A percentile compares a stretch with the other conserved stretches of the same genome.
Conservation (phyloP, 2,113 vertebrate genomes). For the Trogon surrucura region DNA sequence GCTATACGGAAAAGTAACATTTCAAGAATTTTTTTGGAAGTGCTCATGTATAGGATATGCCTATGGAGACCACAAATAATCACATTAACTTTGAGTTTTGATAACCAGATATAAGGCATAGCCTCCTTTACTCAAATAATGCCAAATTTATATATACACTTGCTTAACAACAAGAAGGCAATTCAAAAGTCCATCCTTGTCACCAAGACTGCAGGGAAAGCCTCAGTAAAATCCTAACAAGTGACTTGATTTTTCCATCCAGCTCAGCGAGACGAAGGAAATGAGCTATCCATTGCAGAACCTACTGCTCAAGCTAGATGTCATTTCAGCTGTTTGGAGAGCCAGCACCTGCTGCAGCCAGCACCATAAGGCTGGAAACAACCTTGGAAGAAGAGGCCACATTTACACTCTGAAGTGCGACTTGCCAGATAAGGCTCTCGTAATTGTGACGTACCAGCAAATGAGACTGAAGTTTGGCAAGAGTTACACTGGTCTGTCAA, state of each 20-base stretch:
- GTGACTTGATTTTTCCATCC: constrained; percentile 9
- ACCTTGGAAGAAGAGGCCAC: neutral
- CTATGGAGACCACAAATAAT: neutral
- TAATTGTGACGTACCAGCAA: neutral
- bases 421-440: neutral
- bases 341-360: neutral
- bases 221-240: neutral
- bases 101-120: neutral
- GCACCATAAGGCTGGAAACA: neutral
- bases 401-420: neutral
- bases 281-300: neutral
- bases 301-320: neutral
- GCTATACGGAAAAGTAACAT: neutral
- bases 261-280: neutral
- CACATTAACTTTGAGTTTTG: neutral
- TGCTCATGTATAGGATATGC: neutral
- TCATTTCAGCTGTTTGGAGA: neutral
- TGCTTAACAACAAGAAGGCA: neutral
- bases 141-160: neutral
- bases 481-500: neutral
- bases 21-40: neutral
- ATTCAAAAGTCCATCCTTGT: neutral
- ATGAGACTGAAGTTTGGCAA: neutral
- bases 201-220: neutral
- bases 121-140: neutral